These are phyloP conservation scores for Philypnodon macrostomus DNA, from an alignment of 2,797 vertebrate genomes.

Conservation along the genomic window DNA sequence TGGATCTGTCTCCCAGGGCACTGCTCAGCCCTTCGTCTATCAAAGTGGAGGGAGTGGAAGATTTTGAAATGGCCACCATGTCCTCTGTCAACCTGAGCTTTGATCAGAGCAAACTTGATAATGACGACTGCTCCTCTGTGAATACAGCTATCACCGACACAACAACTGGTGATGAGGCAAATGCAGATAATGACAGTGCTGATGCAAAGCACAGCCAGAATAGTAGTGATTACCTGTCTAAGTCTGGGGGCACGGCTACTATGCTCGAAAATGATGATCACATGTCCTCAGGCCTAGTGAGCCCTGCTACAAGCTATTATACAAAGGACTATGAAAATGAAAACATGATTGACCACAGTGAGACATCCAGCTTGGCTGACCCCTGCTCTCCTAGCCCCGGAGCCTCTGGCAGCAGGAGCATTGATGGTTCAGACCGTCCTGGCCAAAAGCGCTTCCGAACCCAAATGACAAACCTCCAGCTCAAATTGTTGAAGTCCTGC, in stretches of 20 bases:
- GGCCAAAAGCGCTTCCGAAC: slow-evolving; percentile 99
- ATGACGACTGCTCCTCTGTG: slow-evolving; percentile 98
- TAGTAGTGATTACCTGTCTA: slow-evolving; percentile 88
- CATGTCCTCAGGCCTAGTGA: slow-evolving; percentile 95
- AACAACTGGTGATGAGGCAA: slow-evolving; percentile 97
- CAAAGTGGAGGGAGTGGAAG: slow-evolving; percentile 96
- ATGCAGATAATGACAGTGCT: slow-evolving; percentile 92
- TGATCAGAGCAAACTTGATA: slow-evolving; percentile 95
- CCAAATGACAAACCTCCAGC: slow-evolving; percentile 98
- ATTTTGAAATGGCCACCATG: slow-evolving; percentile 93
- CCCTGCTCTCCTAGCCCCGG: slow-evolving; percentile 96
- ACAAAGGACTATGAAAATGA: slow-evolving; percentile 97
- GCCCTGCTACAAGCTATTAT: slow-evolving; percentile 95
- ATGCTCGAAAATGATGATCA: slow-evolving; percentile 94
- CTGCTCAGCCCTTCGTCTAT: slow-evolving; percentile 96
- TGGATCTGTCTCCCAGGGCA: slow-evolving; percentile 92
- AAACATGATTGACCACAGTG: slow-evolving; percentile 95
- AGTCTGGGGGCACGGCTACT: slow-evolving; percentile 85
- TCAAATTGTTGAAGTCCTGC: slow-evolving; percentile 98
- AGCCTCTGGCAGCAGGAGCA: slow-evolving; percentile 89
- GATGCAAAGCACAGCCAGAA: slow-evolving; percentile 87
- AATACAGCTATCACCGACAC: slow-evolving; percentile 99
- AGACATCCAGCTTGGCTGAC: slow-evolving; percentile 96
- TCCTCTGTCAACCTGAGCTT: slow-evolving; percentile 93
- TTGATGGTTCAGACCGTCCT: slow-evolving; percentile 91